Evolutionary conservation across 2,797 vertebrate species (phyloP), one percentile per base, ranked within the genome.

Genomic region (Tragopan temminckii): DNA sequence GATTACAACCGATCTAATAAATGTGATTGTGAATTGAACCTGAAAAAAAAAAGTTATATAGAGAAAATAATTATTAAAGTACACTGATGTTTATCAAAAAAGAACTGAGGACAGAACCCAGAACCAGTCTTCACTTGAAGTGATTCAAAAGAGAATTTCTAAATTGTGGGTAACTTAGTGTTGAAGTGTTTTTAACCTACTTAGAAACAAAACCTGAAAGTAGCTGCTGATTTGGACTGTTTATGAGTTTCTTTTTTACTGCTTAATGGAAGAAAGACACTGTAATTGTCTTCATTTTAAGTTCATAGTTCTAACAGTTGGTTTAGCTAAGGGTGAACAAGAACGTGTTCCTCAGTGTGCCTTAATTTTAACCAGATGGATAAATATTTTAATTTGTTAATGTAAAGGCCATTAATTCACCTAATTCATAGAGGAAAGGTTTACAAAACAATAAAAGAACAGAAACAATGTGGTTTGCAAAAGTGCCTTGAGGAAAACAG

Each of bases 301-400:
- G 77, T 50, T 88, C 19, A 64, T 53, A 58, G 38, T 13, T 50
- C 16, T 71, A 76, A 75, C 79, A 80, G 50, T 76, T 85, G 42
- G 38, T 92, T 94, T 59, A 94, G 87, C 79, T 69, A 67, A 52
- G 31, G 58, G 24, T 92, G 58, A 74, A 62, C 53, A 21, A 67
- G 66, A 21, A 31, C 14, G 0, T 48, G 40, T 78, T 78, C 42
- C 42, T n/a, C 77, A 55, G 59, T n/a, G 2, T 52, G 79, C 42
- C 69, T 83, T 46, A 40, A 63, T 69, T 95, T 82, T 87, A 92
- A 83, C 38, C 38, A 42, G 58, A 11, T 43, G 38, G 71, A 76
- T 75, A 90, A 87, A 82, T 90, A 90, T 52, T 89, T 96, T n/a
- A 43, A 42, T 75, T 90, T 85, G 50, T 89, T 89, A 83, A 66